Conservation (phyloP, 1,140 invertebrate genomes). For the Macrobrachium nipponense region DNA sequence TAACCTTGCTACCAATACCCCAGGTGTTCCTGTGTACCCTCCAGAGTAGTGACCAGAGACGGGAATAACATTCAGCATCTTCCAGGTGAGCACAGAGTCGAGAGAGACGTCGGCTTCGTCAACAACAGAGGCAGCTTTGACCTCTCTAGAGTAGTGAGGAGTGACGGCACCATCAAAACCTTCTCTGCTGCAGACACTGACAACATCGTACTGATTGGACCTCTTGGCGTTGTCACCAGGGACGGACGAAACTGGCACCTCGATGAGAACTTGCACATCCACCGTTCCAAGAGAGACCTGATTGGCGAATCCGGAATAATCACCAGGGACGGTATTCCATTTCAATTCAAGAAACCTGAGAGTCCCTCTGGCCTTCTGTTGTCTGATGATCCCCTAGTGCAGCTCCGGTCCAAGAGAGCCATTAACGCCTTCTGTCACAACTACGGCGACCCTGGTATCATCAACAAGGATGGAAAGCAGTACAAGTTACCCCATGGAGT, state of each 20-base stretch:
- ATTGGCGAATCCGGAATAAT: too few relatives aligned
- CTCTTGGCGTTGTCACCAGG: slow-evolving; percentile 25
- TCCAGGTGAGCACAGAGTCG: neutral
- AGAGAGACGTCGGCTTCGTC: neutral
- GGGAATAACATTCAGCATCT: slow-evolving; percentile 36
- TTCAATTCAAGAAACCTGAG: neutral
- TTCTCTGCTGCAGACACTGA: slow-evolving; percentile 27
- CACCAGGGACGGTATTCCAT: too few relatives aligned
- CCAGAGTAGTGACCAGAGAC: slow-evolving; percentile 22
- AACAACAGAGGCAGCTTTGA: neutral
- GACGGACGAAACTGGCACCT: slow-evolving; percentile 22
- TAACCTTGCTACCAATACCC: too few relatives aligned
- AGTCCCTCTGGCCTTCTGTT: neutral
- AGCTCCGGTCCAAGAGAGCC: too few relatives aligned
- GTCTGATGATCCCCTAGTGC: too few relatives aligned
- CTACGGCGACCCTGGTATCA: neutral
- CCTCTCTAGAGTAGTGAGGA: neutral
- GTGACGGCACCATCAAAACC: slow-evolving; percentile 13
- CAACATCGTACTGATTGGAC: slow-evolving; percentile 22
- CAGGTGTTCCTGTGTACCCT: slow-evolving; percentile 35
- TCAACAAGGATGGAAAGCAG: slow-evolving; percentile 12
- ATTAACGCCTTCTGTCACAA: too few relatives aligned
- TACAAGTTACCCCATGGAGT: neutral
- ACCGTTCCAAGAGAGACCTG: slow-evolving; percentile 1
- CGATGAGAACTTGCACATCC: neutral